phyloP scores from a whole-genome alignment of 2,113 vertebrate genomes.

The Bostrychus sinensis region DNA sequence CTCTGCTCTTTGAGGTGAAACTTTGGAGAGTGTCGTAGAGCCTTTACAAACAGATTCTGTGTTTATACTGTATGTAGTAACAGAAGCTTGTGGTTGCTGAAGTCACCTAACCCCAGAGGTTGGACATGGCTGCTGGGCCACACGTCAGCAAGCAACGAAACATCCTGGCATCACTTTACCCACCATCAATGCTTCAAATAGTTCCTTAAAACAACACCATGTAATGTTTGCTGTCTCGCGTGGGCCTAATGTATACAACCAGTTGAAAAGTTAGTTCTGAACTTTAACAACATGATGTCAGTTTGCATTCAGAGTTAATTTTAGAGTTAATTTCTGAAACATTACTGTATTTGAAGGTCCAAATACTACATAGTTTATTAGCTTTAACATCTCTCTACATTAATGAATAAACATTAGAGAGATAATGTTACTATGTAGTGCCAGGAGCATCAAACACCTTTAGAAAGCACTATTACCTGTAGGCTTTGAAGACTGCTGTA shows the following conservation, averaged over 20 bases:
- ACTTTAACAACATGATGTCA: no score
- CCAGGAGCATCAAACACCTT: slow-evolving; percentile 44
- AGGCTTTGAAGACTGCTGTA: slow-evolving; percentile 34
- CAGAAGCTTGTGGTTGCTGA: slow-evolving; percentile 55
- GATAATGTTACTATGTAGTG: slow-evolving; percentile 40
- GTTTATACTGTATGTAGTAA: slow-evolving; percentile 46
- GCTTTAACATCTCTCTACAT: no score
- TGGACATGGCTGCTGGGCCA: slow-evolving; percentile 36
- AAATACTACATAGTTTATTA: no score
- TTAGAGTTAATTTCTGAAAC: no score
- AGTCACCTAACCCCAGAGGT: slow-evolving; percentile 62
- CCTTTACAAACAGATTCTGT: slow-evolving; percentile 58
- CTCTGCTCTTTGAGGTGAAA: slow-evolving; percentile 68
- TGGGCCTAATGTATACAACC: no score
- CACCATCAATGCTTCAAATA: slow-evolving; percentile 19
- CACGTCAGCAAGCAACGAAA: slow-evolving; percentile 34
- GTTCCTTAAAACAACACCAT: no score
- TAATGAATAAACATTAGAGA: slow-evolving; percentile 38
- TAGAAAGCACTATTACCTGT: slow-evolving; percentile 44
- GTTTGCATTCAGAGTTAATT: no score
- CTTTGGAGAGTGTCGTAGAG: slow-evolving; percentile 40
- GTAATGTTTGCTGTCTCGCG: no score
- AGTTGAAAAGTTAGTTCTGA: no score
- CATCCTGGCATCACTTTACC: slow-evolving; percentile 51
- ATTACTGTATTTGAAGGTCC: no score